Percentiles rank a stretch among this genome's conserved stretches.
Evolutionary conservation across 2,888 invertebrate genomes (phyloP).

Genomic region (Pachycephus smyrnensis): DNA sequence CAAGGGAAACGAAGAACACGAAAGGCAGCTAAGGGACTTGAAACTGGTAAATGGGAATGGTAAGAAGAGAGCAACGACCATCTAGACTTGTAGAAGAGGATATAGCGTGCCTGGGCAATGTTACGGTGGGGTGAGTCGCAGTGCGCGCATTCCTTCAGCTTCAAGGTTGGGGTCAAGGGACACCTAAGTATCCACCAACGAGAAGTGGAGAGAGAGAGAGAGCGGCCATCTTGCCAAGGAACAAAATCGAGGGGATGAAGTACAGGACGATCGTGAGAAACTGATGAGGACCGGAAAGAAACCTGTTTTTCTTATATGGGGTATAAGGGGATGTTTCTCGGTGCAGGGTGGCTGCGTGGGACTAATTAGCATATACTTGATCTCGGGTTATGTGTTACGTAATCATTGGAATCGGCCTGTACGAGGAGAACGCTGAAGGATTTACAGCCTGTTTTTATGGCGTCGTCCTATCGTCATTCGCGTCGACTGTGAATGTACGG

Average conservation of each 20-base stretch:
- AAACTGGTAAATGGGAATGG: neutral
- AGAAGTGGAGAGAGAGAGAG: neutral
- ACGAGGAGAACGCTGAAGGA: neutral
- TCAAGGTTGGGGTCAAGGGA: constrained; percentile 62
- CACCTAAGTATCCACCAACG: constrained; percentile 46
- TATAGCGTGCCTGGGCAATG: constrained; percentile 12
- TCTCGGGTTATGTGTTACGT: neutral
- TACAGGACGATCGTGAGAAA: neutral
- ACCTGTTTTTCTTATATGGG: neutral
- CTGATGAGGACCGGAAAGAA: neutral
- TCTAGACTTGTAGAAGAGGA: neutral
- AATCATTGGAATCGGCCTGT: neutral
- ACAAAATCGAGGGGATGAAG: neutral
- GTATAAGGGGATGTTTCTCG: neutral
- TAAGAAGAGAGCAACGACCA: neutral
- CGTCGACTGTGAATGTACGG: neutral
- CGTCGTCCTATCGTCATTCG: neutral
- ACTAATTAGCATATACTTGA: neutral
- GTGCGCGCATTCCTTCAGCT: constrained; percentile 51
- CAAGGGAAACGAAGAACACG: neutral
- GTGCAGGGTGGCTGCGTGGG: neutral
- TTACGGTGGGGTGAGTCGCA: constrained; percentile 44
- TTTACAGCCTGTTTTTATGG: neutral
- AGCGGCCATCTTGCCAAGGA: neutral
- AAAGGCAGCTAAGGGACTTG: neutral